phyloP scores from a whole-genome alignment of 1,140 invertebrate genomes.

The Popillia japonica region DNA sequence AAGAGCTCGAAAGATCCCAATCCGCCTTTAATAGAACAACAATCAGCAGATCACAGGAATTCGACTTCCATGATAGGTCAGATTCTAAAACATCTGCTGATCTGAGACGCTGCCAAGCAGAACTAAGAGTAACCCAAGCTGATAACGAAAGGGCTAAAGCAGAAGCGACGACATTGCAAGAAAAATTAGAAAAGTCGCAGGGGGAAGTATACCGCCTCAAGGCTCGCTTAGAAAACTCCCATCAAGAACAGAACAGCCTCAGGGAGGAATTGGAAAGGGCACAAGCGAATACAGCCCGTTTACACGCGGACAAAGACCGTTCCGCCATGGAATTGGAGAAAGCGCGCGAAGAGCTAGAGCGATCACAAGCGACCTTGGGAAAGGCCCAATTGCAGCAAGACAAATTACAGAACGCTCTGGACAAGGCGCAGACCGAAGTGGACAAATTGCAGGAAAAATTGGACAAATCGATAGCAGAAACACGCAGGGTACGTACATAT shows the following conservation, averaged over 20 bases:
- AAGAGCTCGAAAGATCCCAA: slow-evolving; percentile 82
- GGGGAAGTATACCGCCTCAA: slow-evolving; percentile 94
- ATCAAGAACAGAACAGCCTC: slow-evolving; percentile 90
- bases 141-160: slow-evolving; percentile 86
- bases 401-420: slow-evolving; percentile 85
- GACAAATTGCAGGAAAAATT: slow-evolving; percentile 88
- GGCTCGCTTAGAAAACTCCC: slow-evolving; percentile 92
- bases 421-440: slow-evolving; percentile 90
- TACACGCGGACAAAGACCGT: slow-evolving; percentile 89
- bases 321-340: slow-evolving; percentile 87
- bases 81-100: slow-evolving; percentile 82
- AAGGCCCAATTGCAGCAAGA: slow-evolving; percentile 91
- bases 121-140: slow-evolving; percentile 82
- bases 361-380: slow-evolving; percentile 85
- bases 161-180: slow-evolving; percentile 85
- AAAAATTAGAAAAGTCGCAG: slow-evolving; percentile 92
- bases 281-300: slow-evolving; percentile 76
- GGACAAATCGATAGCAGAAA: slow-evolving; percentile 82
- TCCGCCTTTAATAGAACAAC: slow-evolving; percentile 81
- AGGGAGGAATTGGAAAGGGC: slow-evolving; percentile 89
- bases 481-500: slow-evolving; percentile 75
- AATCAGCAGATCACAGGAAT: slow-evolving; percentile 75
- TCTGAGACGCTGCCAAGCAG: slow-evolving; percentile 84
- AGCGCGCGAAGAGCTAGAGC: slow-evolving; percentile 87
- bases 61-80: slow-evolving; percentile 86